Base-by-base conservation (phyloP, 2,797 vertebrate species). In the Enoplosus armatus region DNA sequence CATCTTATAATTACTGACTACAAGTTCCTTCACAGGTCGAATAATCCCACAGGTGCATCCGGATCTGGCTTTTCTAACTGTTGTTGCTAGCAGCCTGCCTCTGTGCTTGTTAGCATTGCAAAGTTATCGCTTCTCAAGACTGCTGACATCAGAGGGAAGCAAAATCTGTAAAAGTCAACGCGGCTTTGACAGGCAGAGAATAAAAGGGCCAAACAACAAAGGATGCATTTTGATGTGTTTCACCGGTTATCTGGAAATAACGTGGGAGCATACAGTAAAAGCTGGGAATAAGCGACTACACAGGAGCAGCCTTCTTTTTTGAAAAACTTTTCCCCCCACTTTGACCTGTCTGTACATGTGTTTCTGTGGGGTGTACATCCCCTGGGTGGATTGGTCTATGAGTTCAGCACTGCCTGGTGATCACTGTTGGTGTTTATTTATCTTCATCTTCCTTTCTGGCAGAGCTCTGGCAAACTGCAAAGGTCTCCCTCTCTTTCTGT, bases 121-220 rank as follows among this genome's bases (percentile, higher is more conserved):
- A 77, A 81, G 59, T 41, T 53, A 71, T 65, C 41, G 59, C 54
- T 50, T 37, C 58, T 71, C 26, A 1, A 81, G 61, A 77, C 69
- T 53, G 55, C 11, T 69, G 85, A 85, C 65, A 82, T 83, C 54
- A 82, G 55, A 85, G 45, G 37, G 71, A 79, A 51, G 43, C 24
- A 55, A 65, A 77, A 79, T 82, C 58, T 72, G 45, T 77, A 58
- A 79, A 59, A 62, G 78, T 74, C 75, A 67, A 78, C 68, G 67
- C 14, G 0, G 24, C 72, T 80, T 81, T 83, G 76, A 86, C 78
- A 63, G 22, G 54, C n/a, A 59, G 41, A n/a, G 59, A 77, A 71
- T 26, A 70, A 87, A 50, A 80, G 65, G 41, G 53, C 16, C 24
- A 43, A 84, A 82, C 63, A 84, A 72, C 67, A 88, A 70, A 83